These are phyloP conservation scores for Pogonophryne albipinna DNA, from an alignment of 2,797 vertebrate species.

Conservation along the genomic window DNA sequence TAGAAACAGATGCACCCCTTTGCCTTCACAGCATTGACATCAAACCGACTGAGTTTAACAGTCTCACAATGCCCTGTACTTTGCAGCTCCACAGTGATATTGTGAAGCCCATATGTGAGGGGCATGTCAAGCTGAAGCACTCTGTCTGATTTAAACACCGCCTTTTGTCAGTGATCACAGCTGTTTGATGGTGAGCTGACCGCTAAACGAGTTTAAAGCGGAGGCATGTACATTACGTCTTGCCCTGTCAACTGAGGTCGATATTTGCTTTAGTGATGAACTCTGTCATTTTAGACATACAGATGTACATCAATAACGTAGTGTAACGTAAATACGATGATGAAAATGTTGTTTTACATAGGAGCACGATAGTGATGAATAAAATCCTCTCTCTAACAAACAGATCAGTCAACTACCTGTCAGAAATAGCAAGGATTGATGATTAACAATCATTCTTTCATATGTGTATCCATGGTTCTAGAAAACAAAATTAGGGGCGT, in stretches of 20 bases:
- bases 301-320: not conserved
- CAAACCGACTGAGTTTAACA: not conserved
- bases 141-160: constrained; percentile 9
- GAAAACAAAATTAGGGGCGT: constrained; percentile 24
- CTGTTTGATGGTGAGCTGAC: constrained; percentile 9
- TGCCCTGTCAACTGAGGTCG: constrained; percentile 9
- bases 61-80: not conserved
- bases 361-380: constrained; percentile 11
- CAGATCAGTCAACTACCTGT: constrained; percentile 18
- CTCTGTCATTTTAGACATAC: constrained; percentile 3
- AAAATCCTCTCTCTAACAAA: not conserved
- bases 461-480: constrained; percentile 12
- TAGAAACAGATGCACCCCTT: not conserved
- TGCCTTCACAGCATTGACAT: not conserved
- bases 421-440: constrained; percentile 25
- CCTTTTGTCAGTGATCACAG: constrained; percentile 6
- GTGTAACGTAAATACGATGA: not conserved
- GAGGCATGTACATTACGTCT: constrained; percentile 4
- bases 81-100: constrained; percentile 27
- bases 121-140: not conserved
- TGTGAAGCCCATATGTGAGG: not conserved
- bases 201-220: constrained; percentile 13
- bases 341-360: constrained; percentile 1
- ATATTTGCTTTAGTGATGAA: constrained; percentile 9
- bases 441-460: constrained; percentile 18